Conservation (phyloP, 2,888 invertebrate genomes). For the Allacma fusca region DNA sequence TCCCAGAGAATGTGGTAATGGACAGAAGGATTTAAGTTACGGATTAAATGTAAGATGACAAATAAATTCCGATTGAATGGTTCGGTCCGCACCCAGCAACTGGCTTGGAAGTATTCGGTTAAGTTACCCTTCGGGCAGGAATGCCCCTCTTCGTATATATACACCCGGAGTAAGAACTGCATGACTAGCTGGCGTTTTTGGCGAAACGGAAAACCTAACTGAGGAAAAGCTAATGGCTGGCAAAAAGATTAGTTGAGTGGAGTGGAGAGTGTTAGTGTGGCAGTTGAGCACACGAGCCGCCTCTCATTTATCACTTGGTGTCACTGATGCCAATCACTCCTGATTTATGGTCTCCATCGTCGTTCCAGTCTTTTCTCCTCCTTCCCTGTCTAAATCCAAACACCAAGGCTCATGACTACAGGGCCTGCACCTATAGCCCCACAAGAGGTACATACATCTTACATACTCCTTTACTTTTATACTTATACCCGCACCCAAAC, state of each 20-base stretch:
- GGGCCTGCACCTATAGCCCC: not conserved
- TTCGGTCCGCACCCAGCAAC: not conserved
- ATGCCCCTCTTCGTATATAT: not conserved
- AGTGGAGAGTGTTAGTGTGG: conserved; percentile 45
- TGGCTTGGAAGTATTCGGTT: not conserved
- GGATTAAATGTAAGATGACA: not conserved
- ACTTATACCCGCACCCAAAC: too few species aligned
- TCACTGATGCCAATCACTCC: conserved; percentile 60
- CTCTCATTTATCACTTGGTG: conserved; percentile 60
- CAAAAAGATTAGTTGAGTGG: conserved; percentile 45
- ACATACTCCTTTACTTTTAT: too few species aligned
- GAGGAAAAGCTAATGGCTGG: conserved; percentile 44
- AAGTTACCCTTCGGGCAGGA: conserved; percentile 8
- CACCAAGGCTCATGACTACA: not conserved
- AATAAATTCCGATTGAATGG: conserved; percentile 23
- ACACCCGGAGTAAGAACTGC: conserved; percentile 3
- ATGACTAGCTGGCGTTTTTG: conserved; percentile 36
- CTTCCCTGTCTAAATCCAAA: conserved; percentile 30
- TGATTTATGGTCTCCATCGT: conserved; percentile 56
- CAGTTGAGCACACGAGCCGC: conserved; percentile 52
- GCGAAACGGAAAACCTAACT: conserved; percentile 42
- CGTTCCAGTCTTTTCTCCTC: conserved; percentile 36
- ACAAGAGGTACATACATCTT: not conserved
- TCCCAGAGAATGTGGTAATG: not conserved
- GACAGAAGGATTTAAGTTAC: not conserved